Evolutionary conservation across 2,888 invertebrate genomes (phyloP), one percentile per base, ranked within the genome.

Genomic region (Drosophila cracens): DNA sequence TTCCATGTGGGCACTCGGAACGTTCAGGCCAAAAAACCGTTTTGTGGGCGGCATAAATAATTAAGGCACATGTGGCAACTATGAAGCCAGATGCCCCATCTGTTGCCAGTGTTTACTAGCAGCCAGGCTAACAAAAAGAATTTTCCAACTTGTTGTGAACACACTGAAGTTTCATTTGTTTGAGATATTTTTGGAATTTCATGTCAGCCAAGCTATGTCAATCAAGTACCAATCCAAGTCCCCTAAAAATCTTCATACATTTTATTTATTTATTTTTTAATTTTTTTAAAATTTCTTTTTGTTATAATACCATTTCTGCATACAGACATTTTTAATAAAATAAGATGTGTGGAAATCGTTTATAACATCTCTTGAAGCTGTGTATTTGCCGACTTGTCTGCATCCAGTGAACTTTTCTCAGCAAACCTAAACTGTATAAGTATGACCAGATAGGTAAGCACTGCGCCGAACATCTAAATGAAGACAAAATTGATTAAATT

Each of bases 361-460:
- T 38, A 51, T 25, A 6, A 8, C 1, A 16, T 40, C 5, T 8
- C 3, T 0, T 29, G 11, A 18, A 48, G 46, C 5, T 11, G 16
- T 2, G 8, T 7, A n/a, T 46, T 60, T 5, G 38, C 48, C 1
- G 31, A 1, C 0, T 21, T 49, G 13, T 13, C 18, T 16, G 43
- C 8, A 21, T 11, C 29, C 36, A 38, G 36, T 0, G 63, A 53
- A 13, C 48, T 43, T 56, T 51, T 72, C 33, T 81, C 81, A 27
- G 91, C 89, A 11, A 92, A 85, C 91, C 92, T 91, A 60, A 93
- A 93, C 60, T 93, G 93, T 71, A 93, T 90, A 13, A 93, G 85
- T 11, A 93, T 93, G 53, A 92, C 91, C 43, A 92, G 76, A 69
- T 92, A 92, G 0, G 92, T 93, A 4, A 92, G 90, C 61, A 92